Evolutionary conservation across 2,113 vertebrate genomes (phyloP).

Genomic region (Crocuta crocuta): DNA sequence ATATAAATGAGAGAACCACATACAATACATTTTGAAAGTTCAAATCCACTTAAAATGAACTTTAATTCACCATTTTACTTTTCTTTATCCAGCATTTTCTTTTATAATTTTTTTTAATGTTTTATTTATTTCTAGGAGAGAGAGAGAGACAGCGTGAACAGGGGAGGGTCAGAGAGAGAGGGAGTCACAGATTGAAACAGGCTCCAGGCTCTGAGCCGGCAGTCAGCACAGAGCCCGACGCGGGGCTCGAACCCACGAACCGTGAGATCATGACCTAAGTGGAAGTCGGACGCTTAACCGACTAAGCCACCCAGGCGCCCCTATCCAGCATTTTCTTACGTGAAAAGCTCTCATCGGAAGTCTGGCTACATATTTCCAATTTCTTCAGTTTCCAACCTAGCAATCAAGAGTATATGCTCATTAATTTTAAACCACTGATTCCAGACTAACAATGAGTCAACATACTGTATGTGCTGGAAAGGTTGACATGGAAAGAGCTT

Average conservation of each 20-base stretch:
- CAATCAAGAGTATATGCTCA: slow-evolving; percentile 1
- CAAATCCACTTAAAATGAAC: not conserved
- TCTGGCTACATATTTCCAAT: not conserved
- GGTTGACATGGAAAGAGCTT: slow-evolving; percentile 52
- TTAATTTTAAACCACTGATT: slow-evolving; percentile 64
- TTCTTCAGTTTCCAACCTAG: not conserved
- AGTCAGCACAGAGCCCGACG: too few relatives aligned
- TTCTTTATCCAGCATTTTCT: not conserved
- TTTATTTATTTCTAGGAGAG: too few relatives aligned
- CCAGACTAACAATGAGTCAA: slow-evolving; percentile 55
- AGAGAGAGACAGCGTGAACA: too few relatives aligned
- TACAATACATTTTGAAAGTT: slow-evolving; percentile 5
- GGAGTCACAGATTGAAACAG: too few relatives aligned
- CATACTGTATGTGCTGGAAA: slow-evolving; percentile 18
- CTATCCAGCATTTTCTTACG: not conserved
- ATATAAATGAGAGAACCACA: not conserved
- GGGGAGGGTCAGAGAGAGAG: too few relatives aligned
- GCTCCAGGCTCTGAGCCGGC: too few relatives aligned
- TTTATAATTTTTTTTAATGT: too few relatives aligned
- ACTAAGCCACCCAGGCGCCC: too few relatives aligned
- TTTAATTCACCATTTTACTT: not conserved
- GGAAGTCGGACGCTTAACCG: too few relatives aligned
- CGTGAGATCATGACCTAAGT: too few relatives aligned
- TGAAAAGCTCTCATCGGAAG: not conserved
- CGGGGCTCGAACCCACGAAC: too few relatives aligned